phyloP scores from a whole-genome alignment of 2,113 vertebrate species.

The Dipodomys merriami region DNA sequence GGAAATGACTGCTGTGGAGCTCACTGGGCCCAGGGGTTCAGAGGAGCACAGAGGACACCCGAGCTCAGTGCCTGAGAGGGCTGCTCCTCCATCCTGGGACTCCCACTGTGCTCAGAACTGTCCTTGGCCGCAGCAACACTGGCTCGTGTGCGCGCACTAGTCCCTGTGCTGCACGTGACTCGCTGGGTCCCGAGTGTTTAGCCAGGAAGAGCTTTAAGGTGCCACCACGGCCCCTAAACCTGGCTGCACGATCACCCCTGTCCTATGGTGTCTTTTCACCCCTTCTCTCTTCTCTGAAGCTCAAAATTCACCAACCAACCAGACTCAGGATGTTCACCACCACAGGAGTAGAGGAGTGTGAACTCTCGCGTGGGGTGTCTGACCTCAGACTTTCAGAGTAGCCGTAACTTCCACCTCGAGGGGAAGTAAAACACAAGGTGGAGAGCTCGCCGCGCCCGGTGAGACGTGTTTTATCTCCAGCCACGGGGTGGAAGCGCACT shows the following conservation, averaged over 20 bases:
- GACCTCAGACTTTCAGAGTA: conserved; percentile 54
- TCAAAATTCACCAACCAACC: neutral
- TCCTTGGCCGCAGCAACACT: neutral
- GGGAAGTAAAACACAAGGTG: conserved; percentile 67
- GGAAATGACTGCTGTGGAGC: neutral
- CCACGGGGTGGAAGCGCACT: conserved; percentile 67
- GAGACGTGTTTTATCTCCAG: conserved; percentile 80
- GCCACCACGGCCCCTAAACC: neutral
- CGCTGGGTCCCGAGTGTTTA: neutral
- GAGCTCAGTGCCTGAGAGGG: neutral
- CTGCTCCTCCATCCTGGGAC: neutral
- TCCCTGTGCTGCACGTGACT: neutral
- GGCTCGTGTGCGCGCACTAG: neutral
- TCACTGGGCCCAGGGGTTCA: neutral
- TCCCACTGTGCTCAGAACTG: neutral
- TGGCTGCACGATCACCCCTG: no score
- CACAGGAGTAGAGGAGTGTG: neutral
- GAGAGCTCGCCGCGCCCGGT: conserved; percentile 71
- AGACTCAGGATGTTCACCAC: neutral
- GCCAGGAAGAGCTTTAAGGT: conserved; percentile 11
- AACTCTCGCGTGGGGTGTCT: conserved; percentile 65
- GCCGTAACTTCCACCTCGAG: conserved; percentile 73
- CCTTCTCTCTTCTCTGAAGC: neutral
- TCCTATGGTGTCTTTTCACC: neutral
- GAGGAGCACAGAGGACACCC: neutral